Conservation (phyloP, 2,797 vertebrate genomes). For the Pelobates cultripes region DNA sequence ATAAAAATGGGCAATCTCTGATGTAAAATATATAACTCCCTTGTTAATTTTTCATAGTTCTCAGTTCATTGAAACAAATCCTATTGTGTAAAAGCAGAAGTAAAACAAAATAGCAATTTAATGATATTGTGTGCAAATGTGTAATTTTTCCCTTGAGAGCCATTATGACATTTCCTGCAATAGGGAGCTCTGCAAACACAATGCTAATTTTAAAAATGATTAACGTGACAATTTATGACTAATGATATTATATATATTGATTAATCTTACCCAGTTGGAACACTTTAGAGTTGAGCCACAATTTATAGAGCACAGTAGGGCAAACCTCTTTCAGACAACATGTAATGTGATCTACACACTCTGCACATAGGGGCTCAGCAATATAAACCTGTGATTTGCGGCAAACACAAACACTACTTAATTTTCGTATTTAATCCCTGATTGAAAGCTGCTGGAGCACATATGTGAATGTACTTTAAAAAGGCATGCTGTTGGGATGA, state of each 20-base stretch:
- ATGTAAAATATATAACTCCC: background rate
- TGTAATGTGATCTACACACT: slow-evolving; percentile 27
- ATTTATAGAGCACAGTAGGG: slow-evolving; percentile 16
- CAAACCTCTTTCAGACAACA: slow-evolving; percentile 10
- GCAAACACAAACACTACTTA: slow-evolving; percentile 9
- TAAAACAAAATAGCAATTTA: background rate
- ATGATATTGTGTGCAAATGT: background rate
- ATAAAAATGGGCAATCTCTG: too few relatives aligned
- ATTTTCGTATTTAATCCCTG: slow-evolving; percentile 21
- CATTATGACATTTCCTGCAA: background rate
- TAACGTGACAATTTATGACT: slow-evolving; percentile 18
- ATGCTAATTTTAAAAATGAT: slow-evolving; percentile 28
- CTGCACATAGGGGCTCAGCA: background rate
- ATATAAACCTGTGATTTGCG: slow-evolving; percentile 31
- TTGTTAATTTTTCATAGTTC: background rate
- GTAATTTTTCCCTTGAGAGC: background rate
- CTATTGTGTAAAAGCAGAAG: background rate
- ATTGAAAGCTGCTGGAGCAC: slow-evolving; percentile 4
- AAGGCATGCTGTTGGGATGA: background rate
- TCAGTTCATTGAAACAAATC: background rate
- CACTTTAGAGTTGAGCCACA: slow-evolving; percentile 27
- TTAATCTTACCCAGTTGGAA: slow-evolving; percentile 24
- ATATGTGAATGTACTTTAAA: background rate
- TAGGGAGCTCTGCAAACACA: background rate
- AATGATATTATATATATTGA: slow-evolving; percentile 22